A percentile compares a stretch with the other conserved stretches of the same genome.
phyloP scores from a whole-genome alignment of 1,140 invertebrate genomes.

The Leptoteleia sp. region DNA sequence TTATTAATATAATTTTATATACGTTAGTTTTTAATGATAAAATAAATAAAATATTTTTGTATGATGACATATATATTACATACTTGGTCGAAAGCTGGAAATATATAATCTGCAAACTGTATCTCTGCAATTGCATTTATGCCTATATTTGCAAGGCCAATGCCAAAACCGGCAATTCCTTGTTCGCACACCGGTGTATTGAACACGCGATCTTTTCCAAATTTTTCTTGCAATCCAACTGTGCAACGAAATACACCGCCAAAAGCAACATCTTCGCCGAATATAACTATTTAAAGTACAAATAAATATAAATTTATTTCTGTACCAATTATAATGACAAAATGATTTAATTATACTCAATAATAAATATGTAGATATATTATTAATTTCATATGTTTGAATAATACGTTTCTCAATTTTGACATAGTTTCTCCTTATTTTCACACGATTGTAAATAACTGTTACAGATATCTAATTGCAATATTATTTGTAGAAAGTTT shows the following conservation, averaged over 20 bases:
- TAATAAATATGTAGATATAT: no score
- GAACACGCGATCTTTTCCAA: constrained; percentile 96
- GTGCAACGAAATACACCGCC: constrained; percentile 99
- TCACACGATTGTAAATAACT: no score
- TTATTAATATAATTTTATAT: no score
- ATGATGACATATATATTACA: no score
- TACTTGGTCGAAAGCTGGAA: constrained; percentile 99
- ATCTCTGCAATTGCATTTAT: constrained; percentile 98
- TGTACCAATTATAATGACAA: no score
- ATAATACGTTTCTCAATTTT: no score
- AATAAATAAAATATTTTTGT: no score
- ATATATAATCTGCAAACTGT: constrained; percentile 99
- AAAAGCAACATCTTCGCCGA: constrained; percentile 99
- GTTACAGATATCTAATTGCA: background rate
- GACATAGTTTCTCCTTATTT: no score
- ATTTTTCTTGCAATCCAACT: constrained; percentile 95
- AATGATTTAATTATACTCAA: no score
- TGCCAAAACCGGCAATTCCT: constrained; percentile 98
- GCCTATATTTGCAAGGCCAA: constrained; percentile 94
- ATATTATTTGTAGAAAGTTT: background rate
- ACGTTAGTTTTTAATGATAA: no score
- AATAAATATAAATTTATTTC: no score
- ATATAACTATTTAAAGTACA: constrained; percentile 91
- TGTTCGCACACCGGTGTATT: constrained; percentile 99
- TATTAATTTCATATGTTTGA: no score